These are phyloP conservation scores for Scaptomyza hsui DNA, from an alignment of 1,140 invertebrate genomes.

Conservation along the genomic window DNA sequence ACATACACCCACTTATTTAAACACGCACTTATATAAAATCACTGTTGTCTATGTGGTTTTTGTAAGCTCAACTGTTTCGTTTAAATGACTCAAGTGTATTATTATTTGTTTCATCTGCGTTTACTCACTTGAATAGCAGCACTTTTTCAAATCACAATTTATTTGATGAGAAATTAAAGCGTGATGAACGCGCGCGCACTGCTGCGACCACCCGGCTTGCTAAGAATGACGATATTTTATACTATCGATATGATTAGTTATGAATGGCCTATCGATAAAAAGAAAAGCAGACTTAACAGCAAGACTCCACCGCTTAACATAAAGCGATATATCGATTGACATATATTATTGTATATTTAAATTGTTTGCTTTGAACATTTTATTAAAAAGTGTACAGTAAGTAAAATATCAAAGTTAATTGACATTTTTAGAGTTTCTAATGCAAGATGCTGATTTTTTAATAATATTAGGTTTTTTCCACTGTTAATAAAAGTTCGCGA, in stretches of 20 bases:
- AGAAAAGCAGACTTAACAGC: no score
- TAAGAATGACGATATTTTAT: constrained; percentile 26
- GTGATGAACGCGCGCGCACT: constrained; percentile 67
- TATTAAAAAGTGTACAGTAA: not conserved
- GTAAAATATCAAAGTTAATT: not conserved
- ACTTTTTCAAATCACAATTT: constrained; percentile 74
- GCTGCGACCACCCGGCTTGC: constrained; percentile 61
- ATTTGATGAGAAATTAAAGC: constrained; percentile 67
- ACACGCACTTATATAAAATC: constrained; percentile 15
- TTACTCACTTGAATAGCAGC: constrained; percentile 76
- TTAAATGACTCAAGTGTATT: not conserved
- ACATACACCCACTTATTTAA: constrained; percentile 21
- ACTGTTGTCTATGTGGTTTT: not conserved
- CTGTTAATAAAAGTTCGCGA: not conserved
- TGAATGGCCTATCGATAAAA: not conserved
- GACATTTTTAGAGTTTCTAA: not conserved
- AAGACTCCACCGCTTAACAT: not conserved
- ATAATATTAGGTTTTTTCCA: no score
- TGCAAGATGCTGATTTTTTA: no score
- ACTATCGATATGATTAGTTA: constrained; percentile 7
- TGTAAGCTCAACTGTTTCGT: not conserved
- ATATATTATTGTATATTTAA: not conserved
- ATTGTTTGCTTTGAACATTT: not conserved
- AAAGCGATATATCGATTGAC: no score
- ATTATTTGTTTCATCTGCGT: not conserved